phyloP scores from a whole-genome alignment of 2,113 vertebrate species.

The Rallus limicola region DNA sequence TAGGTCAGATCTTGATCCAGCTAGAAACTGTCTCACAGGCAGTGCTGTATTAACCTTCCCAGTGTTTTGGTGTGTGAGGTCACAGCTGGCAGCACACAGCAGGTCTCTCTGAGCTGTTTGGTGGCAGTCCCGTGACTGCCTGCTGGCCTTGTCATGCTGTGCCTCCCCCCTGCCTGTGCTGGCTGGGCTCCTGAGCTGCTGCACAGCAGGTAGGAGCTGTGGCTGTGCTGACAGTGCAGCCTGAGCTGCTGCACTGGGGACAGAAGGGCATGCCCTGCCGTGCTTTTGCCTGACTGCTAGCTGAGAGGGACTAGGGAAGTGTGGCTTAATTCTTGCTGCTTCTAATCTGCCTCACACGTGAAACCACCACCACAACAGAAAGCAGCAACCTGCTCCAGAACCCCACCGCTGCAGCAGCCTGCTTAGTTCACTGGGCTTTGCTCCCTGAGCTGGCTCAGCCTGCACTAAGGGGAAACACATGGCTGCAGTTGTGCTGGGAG shows the following conservation, averaged over 20 bases:
- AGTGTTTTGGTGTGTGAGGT: neutral
- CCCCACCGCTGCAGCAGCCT: neutral
- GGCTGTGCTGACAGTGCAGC: neutral
- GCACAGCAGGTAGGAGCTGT: rapidly evolving
- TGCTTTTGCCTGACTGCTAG: neutral
- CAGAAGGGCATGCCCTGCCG: neutral
- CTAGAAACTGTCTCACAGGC: neutral
- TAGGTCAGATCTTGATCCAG: neutral
- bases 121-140: rapidly evolving
- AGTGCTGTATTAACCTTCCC: neutral
- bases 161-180: rapidly evolving
- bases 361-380: too few relatives aligned
- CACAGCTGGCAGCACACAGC: rapidly evolving
- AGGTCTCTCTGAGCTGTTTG: neutral
- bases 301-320: neutral
- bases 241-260: rapidly evolving
- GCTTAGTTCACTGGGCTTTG: neutral
- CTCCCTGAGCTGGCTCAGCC: neutral
- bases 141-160: neutral
- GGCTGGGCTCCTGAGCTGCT: neutral
- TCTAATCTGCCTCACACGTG: rapidly evolving
- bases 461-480: neutral
- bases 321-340: neutral
- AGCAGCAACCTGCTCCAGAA: too few relatives aligned
- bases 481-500: neutral